Percentiles rank a stretch among this genome's conserved stretches.
These are phyloP conservation scores for Portevinia maculata DNA, from an alignment of 2,888 invertebrate species.

Conservation along the genomic window DNA sequence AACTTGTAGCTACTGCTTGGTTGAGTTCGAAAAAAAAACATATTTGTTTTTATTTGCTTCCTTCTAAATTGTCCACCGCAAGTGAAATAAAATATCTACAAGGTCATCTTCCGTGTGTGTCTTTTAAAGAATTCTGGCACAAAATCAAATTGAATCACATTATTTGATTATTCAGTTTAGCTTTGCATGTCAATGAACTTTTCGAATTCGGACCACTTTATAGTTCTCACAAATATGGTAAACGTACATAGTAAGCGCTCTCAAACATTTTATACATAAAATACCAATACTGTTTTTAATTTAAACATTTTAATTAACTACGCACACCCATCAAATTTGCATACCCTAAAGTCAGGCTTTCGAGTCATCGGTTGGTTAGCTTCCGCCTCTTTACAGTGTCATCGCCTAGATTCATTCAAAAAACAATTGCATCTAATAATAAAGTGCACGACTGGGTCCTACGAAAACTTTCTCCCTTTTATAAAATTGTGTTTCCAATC, in stretches of 20 bases:
- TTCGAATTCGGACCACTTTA: constrained; percentile 9
- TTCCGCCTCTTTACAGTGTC: not conserved
- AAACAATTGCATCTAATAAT: no score
- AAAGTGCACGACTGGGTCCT: no score
- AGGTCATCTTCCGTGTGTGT: not conserved
- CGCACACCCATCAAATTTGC: constrained; percentile 53
- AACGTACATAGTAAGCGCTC: not conserved
- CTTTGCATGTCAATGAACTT: constrained; percentile 46
- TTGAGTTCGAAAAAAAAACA: no score
- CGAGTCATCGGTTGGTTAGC: constrained; percentile 24
- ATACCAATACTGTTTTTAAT: constrained; percentile 10
- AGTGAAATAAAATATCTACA: not conserved
- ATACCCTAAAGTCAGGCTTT: constrained; percentile 39
- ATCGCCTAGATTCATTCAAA: no score
- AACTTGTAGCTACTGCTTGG: no score
- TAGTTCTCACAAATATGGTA: not conserved
- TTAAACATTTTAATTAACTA: constrained; percentile 11
- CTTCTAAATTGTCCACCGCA: not conserved
- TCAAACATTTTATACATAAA: not conserved
- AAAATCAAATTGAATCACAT: constrained; percentile 8
- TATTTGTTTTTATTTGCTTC: no score
- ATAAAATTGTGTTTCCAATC: no score
- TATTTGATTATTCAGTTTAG: constrained; percentile 14
- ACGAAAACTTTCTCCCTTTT: no score
- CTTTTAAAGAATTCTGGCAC: not conserved